Evolutionary conservation across 2,888 invertebrate genomes (phyloP), one percentile per base, ranked within the genome.

Genomic region (Orthosia cruda): DNA sequence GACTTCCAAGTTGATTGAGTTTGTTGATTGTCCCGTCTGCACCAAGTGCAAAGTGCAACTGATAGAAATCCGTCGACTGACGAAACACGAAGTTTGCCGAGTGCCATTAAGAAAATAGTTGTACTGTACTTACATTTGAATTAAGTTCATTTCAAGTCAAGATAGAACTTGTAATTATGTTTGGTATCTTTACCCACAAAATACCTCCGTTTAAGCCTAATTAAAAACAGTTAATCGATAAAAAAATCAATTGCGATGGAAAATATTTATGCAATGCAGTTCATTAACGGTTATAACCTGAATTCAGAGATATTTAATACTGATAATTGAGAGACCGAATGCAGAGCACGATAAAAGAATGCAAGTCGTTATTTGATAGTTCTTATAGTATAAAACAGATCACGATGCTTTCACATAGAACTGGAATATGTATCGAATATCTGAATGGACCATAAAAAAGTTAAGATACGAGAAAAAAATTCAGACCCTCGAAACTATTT

Each of bases 311-410:
- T 86, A 73, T 83, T 70, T 58, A 66, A 52, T 66, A 71, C n/a
- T 63, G 86, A 87, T 86, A 86, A 86, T 79, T 74, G 32, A 47
- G 0, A n/a, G 12, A 23, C 61, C n/a, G 66, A 76, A 86, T 85
- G 67, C 73, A 63, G 77, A 70, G 77, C 78, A 74, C 64, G 71
- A 58, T 74, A 12, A 32, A 2, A 58, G 69, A 82, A 83, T 83
- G 55, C 67, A 52, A 52, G 40, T 73, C 32, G 66, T 45, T 76
- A 74, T 74, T 54, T 26, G 32, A 68, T 66, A 47, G 20, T 75
- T 49, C 59, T n/a, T 11, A 3, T 5, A 9, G 59, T 59, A 18
- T 71, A 50, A 59, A 57, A 69, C 32, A 54, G 40, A 79, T 59
- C 45, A 71, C 1, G 40, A 40, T 64, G 49, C 52, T 66, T 81